Evolutionary conservation across 2,888 invertebrate genomes (phyloP).

Genomic region (Ophion ventricosus): DNA sequence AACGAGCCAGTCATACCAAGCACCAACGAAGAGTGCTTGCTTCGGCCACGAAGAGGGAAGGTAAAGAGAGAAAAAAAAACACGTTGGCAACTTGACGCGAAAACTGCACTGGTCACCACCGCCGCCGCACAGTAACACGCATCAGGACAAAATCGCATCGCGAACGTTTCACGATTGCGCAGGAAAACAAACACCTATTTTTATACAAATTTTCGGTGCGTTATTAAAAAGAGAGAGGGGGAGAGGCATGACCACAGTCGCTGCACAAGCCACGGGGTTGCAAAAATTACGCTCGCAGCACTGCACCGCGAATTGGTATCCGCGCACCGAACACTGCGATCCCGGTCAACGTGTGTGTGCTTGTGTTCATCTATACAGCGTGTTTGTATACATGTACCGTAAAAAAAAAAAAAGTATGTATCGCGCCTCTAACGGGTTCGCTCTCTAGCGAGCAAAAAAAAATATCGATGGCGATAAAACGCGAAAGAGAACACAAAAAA

Average conservation of each 20-base stretch:
- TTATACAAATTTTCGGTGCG: no score
- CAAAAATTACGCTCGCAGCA: no score
- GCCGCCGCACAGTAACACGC: not conserved
- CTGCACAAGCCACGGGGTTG: no score
- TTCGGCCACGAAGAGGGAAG: not conserved
- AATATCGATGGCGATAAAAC: conserved; percentile 33
- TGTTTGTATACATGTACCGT: not conserved
- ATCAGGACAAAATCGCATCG: not conserved
- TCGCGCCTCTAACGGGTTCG: conserved; percentile 39
- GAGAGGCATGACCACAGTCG: no score
- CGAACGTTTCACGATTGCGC: not conserved
- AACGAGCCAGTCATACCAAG: not conserved
- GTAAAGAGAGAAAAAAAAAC: not conserved
- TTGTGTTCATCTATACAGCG: not conserved
- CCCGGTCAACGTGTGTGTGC: not conserved
- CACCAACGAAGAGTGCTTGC: not conserved
- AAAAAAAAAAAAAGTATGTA: conserved; percentile 32
- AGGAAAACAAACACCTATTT: no score
- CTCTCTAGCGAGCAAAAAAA: not conserved
- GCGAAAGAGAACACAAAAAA: conserved; percentile 5
- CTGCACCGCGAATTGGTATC: no score
- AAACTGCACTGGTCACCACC: not conserved
- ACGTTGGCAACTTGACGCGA: not conserved
- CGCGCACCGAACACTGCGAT: not conserved
- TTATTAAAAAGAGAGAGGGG: no score